These are phyloP conservation scores for Pantala flavescens DNA, from an alignment of 1,140 invertebrate species.

Conservation along the genomic window DNA sequence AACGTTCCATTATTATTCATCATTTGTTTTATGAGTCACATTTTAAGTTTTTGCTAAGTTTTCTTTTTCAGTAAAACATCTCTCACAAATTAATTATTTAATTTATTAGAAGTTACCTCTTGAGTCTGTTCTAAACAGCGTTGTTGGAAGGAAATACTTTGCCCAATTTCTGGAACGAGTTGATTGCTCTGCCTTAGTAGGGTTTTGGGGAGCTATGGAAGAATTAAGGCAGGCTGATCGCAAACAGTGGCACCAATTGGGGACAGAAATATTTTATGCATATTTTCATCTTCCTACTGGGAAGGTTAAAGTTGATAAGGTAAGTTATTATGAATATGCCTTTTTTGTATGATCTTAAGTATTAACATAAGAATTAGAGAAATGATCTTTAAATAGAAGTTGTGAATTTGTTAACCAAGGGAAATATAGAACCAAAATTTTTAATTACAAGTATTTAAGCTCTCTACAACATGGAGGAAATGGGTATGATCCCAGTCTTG, in stretches of 20 bases:
- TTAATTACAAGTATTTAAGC: no score
- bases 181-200: slow-evolving; percentile 65
- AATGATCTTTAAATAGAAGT: no score
- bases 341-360: slow-evolving; percentile 23
- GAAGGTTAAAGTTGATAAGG: slow-evolving; percentile 66
- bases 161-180: slow-evolving; percentile 51
- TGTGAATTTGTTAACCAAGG: no score
- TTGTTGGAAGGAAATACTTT: slow-evolving; percentile 39
- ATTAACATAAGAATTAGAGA: no score
- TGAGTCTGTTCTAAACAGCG: slow-evolving; percentile 54
- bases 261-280: slow-evolving; percentile 80
- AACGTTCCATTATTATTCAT: no score
- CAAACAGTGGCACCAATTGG: slow-evolving; percentile 73
- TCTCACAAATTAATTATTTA: slow-evolving; percentile 19
- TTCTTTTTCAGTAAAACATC: no score
- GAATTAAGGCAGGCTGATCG: slow-evolving; percentile 61
- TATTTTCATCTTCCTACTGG: slow-evolving; percentile 68
- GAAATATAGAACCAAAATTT: no score
- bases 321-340: slow-evolving; percentile 21
- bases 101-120: slow-evolving; percentile 45
- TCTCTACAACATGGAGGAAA: no score
- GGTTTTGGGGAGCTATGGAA: slow-evolving; percentile 81
- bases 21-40: no score
- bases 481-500: no score
- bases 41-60: no score